Evolutionary conservation across 2,113 vertebrate genomes (phyloP), one percentile per base, ranked within the genome.

Genomic region (Rana temporaria): DNA sequence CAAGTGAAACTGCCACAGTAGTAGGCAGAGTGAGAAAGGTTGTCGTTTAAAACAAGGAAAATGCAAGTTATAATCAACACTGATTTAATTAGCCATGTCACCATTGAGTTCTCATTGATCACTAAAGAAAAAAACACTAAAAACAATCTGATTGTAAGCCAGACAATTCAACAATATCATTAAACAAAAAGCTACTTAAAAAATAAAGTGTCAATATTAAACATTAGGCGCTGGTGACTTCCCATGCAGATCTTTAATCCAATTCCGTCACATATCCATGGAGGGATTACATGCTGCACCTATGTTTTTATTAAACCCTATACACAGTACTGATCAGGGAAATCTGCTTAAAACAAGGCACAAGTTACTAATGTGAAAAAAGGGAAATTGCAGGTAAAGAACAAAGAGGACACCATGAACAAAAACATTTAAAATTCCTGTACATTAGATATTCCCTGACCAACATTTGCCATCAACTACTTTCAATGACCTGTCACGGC

Each of bases 271-370:
- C 15, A 4, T 17, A 18, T 15, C 53, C 2, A 72, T 1, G 9
- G 52, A 6, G 15, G 19, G 2, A 57, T 26, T 20, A 9, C 53
- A 70, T 38, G 70, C 26, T 12, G 53, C 30, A 38, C 34, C 34
- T 8, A 38, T 38, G 34, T 12, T 48, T 48, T 11, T 48, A 48
- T 1, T 14, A 48, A 48, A 48, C 11, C 42, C 9, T 14, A 48
- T 48, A 48, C 42, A 48, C 11, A 11, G 42, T 11, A 48, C 42
- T 48, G 42, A 48, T 48, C 11, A 48, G 52, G 48, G 30, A 34
- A n/a, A 32, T 38, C 56, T 57, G 6, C 1, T 59, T 34, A 56
- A 57, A 34, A 73, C 34, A 72, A 73, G 72, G 72, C 72, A 75
- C 72, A 22, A 57, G 34, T 38, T 38, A 38, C 17, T 11, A 55